phyloP scores from a whole-genome alignment of 2,888 invertebrate species.

The Zaprionus obscuricornis region DNA sequence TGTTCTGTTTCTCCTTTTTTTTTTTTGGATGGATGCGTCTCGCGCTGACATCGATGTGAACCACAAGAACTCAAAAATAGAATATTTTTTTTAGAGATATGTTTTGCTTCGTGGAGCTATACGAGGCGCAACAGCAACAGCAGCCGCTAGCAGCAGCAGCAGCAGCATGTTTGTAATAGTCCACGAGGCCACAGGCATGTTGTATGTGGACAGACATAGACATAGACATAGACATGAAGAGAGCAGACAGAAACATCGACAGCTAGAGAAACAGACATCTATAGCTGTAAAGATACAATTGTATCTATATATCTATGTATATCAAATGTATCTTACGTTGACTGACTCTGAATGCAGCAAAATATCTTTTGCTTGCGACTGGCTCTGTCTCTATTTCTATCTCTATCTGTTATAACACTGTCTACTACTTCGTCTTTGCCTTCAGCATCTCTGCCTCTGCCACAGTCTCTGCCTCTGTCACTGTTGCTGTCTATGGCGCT shows the following conservation, averaged over 20 bases:
- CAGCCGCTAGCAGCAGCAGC: background rate
- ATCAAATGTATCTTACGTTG: constrained; percentile 42
- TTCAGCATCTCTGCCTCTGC: too few relatives aligned
- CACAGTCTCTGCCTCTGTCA: too few relatives aligned
- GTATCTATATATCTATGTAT: constrained; percentile 15
- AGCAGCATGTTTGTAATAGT: constrained; percentile 66
- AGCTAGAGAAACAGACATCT: constrained; percentile 1
- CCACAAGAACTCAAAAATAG: constrained; percentile 64
- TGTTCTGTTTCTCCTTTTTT: constrained; percentile 1
- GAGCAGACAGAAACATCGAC: background rate
- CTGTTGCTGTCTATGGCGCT: too few relatives aligned
- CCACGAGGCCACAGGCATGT: constrained; percentile 49
- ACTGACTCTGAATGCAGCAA: constrained; percentile 49
- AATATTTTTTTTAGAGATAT: constrained; percentile 73
- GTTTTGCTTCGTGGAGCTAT: constrained; percentile 48
- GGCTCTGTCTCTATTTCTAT: too few relatives aligned
- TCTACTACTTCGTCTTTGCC: too few relatives aligned
- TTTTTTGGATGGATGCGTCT: constrained; percentile 14
- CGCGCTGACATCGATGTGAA: constrained; percentile 36
- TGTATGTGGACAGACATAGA: constrained; percentile 22
- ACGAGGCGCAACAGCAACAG: constrained; percentile 34
- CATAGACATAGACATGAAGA: background rate
- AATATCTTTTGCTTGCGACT: too few relatives aligned
- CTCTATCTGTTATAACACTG: too few relatives aligned
- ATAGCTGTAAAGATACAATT: constrained; percentile 30